Percentiles rank a stretch among this genome's conserved stretches.
These are phyloP conservation scores for Ethmia dodecea DNA, from an alignment of 2,888 invertebrate species.

Conservation along the genomic window DNA sequence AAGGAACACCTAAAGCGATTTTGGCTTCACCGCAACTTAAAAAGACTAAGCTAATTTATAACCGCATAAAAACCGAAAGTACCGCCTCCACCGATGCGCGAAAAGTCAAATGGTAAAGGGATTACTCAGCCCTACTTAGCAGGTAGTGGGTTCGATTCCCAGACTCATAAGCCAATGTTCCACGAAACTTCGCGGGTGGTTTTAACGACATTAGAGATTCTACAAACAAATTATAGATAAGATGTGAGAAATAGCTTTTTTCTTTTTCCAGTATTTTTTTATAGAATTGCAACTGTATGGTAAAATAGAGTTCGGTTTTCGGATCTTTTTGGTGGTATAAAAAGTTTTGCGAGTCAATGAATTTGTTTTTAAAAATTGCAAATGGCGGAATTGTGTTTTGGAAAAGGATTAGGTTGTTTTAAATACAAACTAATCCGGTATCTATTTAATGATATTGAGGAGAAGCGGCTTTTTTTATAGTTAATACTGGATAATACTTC, in stretches of 20 bases:
- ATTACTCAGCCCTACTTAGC: slow-evolving; percentile 36
- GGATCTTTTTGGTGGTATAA: too few species aligned
- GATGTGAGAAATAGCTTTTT: slow-evolving; percentile 23
- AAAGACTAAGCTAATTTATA: not conserved
- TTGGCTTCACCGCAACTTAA: too few species aligned
- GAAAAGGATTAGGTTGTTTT: slow-evolving; percentile 19
- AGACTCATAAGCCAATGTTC: slow-evolving; percentile 36
- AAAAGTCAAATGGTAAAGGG: slow-evolving; percentile 45
- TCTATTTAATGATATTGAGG: slow-evolving; percentile 19
- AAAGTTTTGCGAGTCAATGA: slow-evolving; percentile 11
- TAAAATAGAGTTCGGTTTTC: not conserved
- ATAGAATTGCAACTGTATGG: not conserved
- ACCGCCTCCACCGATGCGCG: slow-evolving; percentile 32
- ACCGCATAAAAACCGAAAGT: slow-evolving; percentile 16
- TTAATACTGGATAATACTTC: too few species aligned
- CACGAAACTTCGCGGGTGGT: slow-evolving; percentile 54
- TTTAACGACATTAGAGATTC: slow-evolving; percentile 40
- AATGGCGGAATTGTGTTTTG: slow-evolving; percentile 24
- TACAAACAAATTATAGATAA: slow-evolving; percentile 36
- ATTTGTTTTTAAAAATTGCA: slow-evolving; percentile 13
- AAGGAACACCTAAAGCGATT: too few species aligned
- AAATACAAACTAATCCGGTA: slow-evolving; percentile 18
- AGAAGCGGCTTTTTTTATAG: slow-evolving; percentile 1
- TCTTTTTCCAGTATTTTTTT: slow-evolving; percentile 11
- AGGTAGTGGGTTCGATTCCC: slow-evolving; percentile 48